phyloP scores from a whole-genome alignment of 2,113 vertebrate species.

The Colius striatus region DNA sequence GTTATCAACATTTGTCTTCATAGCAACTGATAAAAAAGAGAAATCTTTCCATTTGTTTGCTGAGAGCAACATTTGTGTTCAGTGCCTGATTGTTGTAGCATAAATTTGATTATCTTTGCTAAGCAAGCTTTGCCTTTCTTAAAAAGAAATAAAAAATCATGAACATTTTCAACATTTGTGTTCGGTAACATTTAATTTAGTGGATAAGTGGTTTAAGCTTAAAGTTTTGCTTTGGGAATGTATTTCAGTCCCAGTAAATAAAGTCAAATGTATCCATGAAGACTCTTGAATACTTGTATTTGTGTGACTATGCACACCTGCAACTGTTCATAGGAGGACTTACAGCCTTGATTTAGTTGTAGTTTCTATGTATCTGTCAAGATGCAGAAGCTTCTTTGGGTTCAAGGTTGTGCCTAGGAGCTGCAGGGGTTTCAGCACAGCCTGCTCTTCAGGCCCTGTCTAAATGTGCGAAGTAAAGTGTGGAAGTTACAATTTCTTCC shows the following conservation, averaged over 20 bases:
- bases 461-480: neutral
- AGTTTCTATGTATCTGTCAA: neutral
- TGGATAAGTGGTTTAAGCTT: neutral
- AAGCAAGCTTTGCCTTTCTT: neutral
- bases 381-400: neutral
- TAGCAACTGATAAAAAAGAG: neutral
- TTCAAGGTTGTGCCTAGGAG: neutral
- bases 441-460: neutral
- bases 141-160: neutral
- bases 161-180: neutral
- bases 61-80: neutral
- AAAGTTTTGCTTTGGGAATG: slow-evolving; percentile 1
- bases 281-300: neutral
- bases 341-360: neutral
- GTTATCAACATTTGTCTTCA: neutral
- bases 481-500: neutral
- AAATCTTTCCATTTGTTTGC: neutral
- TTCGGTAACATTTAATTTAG: slow-evolving; percentile 7
- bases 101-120: neutral
- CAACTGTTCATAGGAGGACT: neutral
- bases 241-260: neutral
- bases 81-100: neutral
- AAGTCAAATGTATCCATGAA: neutral
- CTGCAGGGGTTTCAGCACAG: neutral
- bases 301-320: neutral